Evolutionary conservation across 2,888 invertebrate genomes (phyloP).

Genomic region (Rhagonycha fulva): DNA sequence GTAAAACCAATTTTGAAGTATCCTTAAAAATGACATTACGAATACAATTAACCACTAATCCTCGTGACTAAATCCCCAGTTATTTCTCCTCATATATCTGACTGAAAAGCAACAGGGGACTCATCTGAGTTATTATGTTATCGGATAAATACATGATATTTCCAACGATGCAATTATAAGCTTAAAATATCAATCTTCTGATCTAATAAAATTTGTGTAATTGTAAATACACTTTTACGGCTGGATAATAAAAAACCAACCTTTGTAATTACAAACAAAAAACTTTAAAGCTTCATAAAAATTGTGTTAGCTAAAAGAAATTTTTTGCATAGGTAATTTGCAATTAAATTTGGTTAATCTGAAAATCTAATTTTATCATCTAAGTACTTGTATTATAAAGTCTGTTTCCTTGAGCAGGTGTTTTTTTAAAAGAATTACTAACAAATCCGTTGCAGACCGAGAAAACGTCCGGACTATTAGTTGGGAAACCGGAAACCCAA

Average conservation of each 20-base stretch:
- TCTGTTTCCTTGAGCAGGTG: constrained; percentile 31
- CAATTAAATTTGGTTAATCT: neutral
- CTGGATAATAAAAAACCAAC: neutral
- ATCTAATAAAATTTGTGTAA: constrained; percentile 14
- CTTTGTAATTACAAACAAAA: neutral
- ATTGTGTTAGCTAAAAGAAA: neutral
- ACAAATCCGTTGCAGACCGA: constrained; percentile 33
- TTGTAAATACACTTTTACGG: constrained; percentile 9
- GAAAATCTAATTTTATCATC: neutral
- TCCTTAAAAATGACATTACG: constrained; percentile 45
- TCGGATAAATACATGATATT: constrained; percentile 45
- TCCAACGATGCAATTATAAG: constrained; percentile 16
- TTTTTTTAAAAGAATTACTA: constrained; percentile 35
- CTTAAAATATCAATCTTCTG: constrained; percentile 22
- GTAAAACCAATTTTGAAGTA: constrained; percentile 3
- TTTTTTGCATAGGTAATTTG: neutral
- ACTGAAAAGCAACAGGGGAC: constrained; percentile 49
- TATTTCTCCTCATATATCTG: constrained; percentile 50
- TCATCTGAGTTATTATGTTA: constrained; percentile 50
- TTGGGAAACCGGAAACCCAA: constrained; percentile 32
- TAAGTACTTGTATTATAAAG: neutral
- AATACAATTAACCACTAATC: constrained; percentile 52
- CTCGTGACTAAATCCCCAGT: constrained; percentile 48
- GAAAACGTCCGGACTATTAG: constrained; percentile 37
- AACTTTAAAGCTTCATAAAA: neutral